Conservation (phyloP, 2,888 invertebrate species). For the Drosophila sordidula region DNA sequence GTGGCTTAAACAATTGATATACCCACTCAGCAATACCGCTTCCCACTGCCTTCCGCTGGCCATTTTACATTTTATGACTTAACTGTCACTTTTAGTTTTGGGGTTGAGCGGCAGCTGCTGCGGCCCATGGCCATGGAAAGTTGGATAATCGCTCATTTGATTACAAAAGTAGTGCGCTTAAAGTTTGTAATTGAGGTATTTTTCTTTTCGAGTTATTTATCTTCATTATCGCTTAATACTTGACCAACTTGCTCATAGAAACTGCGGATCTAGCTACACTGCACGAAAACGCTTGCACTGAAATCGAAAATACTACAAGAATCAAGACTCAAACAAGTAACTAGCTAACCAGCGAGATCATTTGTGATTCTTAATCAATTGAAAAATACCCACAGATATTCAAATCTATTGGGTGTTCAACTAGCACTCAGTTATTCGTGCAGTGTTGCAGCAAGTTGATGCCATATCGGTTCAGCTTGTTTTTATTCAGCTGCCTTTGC, state of each 20-base stretch:
- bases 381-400: no score
- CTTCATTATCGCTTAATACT: conserved; percentile 77
- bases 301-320: no score
- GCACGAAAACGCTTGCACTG: not conserved
- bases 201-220: conserved; percentile 72
- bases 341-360: no score
- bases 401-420: no score
- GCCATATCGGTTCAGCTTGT: conserved; percentile 27
- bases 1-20: conserved; percentile 7
- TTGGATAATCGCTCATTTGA: conserved; percentile 79
- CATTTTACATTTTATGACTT: conserved; percentile 59
- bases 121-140: conserved; percentile 46
- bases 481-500: conserved; percentile 30
- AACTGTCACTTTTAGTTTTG: conserved; percentile 49
- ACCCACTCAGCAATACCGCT: not conserved
- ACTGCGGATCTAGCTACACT: conserved; percentile 24
- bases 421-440: not conserved
- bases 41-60: conserved; percentile 18
- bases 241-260: conserved; percentile 45
- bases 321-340: no score
- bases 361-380: no score
- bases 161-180: conserved; percentile 69
- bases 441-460: conserved; percentile 35
- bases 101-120: conserved; percentile 43
- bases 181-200: conserved; percentile 77